Evolutionary conservation across 2,888 invertebrate species (phyloP).

Genomic region (Ligdia adustata): DNA sequence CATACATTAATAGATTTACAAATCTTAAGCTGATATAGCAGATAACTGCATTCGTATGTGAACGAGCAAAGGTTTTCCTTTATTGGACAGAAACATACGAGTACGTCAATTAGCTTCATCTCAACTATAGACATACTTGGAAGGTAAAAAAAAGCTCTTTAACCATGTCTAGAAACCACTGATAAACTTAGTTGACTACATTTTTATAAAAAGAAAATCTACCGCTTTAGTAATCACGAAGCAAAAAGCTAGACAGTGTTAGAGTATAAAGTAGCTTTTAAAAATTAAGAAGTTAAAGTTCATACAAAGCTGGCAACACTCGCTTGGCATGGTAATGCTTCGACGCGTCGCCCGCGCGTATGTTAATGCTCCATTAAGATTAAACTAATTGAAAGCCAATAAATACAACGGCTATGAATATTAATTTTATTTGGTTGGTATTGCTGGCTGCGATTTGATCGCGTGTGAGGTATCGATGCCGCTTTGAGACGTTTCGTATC

Average conservation of each 20-base stretch:
- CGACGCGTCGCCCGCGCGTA: constrained; percentile 73
- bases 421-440: constrained; percentile 79
- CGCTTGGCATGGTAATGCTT: constrained; percentile 60
- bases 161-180: no score
- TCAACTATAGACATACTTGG: no score
- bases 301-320: constrained; percentile 57
- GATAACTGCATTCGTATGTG: constrained; percentile 15
- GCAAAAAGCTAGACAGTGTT: background rate
- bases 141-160: no score
- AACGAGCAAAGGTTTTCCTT: background rate
- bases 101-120: background rate
- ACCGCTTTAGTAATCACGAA: no score
- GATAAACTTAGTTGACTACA: no score
- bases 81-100: background rate
- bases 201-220: no score
- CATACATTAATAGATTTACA: background rate
- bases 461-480: constrained; percentile 60
- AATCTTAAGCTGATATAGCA: constrained; percentile 21
- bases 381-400: constrained; percentile 85
- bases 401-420: constrained; percentile 84
- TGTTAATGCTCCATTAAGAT: constrained; percentile 84
- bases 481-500: constrained; percentile 11
- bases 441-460: constrained; percentile 55
- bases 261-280: constrained; percentile 16
- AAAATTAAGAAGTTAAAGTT: constrained; percentile 17